Evolutionary conservation across 2,113 vertebrate genomes (phyloP), one percentile per base, ranked within the genome.

Genomic region (Bujurquina vittata): DNA sequence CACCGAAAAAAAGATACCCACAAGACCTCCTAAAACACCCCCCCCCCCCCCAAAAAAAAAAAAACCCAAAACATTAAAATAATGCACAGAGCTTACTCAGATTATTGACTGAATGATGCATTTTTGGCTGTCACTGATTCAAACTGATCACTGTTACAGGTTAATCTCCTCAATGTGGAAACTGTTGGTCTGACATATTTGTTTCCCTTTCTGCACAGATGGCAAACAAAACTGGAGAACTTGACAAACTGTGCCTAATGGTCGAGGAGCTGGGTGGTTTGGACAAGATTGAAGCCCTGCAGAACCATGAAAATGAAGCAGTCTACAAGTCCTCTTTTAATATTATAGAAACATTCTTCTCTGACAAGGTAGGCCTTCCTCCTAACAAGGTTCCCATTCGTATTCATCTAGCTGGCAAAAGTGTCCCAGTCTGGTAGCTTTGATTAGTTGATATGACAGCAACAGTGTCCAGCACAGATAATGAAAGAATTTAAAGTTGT

Each of bases 321-420:
- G 94, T 98, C 2, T 97, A 97, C 88, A 98, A 96, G 87, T 95
- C 96, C 5, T 94, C 97, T 0, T 89, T 97, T 33, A 95, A 90
- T 43, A 92, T 99, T 49, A 97, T 98, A 77, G 97, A 98, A 83
- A 97, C 96, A 75, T 98, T 97, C 33, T 99, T 98, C 88, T 97
- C 96, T 69, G 95, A 92, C 15, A 96, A 97, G 94, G 97, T 98
- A 78, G 94, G 96, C 76, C 26, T 60, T 72, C 3, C 31, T 82
- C 11, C 10, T 23, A 43, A 75, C 9, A 29, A 10, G 12, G 5
- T 14, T 43, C 8, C 8, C 5, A 0, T 22, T 37, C 7, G 49
- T 10, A 69, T 15, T 11, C 54, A 12, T 65, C 7, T 59, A 56
- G 18, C 18, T 35, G 18, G n/a, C 55, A 2, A 77, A 80, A 61